Conservation (phyloP, 2,888 invertebrate genomes). For the Homarus gammarus region DNA sequence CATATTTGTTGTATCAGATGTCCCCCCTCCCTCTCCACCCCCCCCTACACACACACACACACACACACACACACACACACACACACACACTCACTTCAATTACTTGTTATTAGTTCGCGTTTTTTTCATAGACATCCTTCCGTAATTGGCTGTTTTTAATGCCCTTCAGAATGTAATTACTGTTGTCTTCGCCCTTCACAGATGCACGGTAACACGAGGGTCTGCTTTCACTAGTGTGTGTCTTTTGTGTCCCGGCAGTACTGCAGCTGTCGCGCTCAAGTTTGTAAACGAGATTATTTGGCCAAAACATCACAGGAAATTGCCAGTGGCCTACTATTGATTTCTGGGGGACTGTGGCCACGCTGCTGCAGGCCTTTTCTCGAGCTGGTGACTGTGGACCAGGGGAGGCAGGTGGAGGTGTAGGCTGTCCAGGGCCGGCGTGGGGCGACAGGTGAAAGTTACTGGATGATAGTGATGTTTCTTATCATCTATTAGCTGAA, state of each 20-base stretch:
- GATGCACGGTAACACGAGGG: not conserved
- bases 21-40: not conserved
- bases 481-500: no score
- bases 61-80: no score
- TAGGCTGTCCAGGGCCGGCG: not conserved
- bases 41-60: no score
- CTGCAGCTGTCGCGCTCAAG: conserved; percentile 33
- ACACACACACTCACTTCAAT: conserved; percentile 14
- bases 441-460: not conserved
- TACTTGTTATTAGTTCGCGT: conserved; percentile 20
- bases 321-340: conserved; percentile 43
- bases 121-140: conserved; percentile 28
- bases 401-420: not conserved
- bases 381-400: not conserved
- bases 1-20: not conserved
- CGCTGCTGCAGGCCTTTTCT: not conserved
- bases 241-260: not conserved
- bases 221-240: not conserved
- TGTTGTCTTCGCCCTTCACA: not conserved
- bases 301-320: conserved; percentile 48
- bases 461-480: no score
- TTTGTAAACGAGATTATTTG: conserved; percentile 45
- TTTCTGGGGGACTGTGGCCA: conserved; percentile 13
- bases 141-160: not conserved
- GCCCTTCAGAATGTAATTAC: conserved; percentile 32